Conservation (phyloP, 1,140 invertebrate species). For the Philopotamus ludificatus region DNA sequence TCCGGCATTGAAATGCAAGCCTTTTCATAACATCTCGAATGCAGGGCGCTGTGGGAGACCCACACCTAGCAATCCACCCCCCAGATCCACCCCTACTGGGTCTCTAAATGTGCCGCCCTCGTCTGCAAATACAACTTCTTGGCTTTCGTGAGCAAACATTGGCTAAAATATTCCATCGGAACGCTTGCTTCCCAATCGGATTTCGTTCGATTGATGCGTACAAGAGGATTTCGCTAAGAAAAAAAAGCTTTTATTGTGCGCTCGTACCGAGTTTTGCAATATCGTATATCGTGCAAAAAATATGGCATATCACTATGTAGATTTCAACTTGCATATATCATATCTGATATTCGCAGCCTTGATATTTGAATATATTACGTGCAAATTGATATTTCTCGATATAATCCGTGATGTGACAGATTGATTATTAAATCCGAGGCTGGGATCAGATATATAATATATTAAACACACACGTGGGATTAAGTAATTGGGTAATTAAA, state of each 20-base stretch:
- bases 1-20: slow-evolving; percentile 3
- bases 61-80: not conserved
- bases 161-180: not conserved
- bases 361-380: too few species aligned
- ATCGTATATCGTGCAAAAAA: not conserved
- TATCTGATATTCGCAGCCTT: too few species aligned
- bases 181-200: slow-evolving; percentile 2
- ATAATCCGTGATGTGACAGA: not conserved
- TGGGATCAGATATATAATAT: too few species aligned
- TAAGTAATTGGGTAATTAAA: too few species aligned
- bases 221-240: not conserved
- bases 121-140: not conserved
- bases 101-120: not conserved
- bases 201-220: not conserved
- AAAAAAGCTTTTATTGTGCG: not conserved
- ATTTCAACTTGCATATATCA: too few species aligned
- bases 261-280: not conserved
- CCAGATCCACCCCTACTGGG: not conserved
- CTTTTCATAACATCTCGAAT: slow-evolving; percentile 1
- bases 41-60: not conserved
- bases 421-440: not conserved
- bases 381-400: not conserved
- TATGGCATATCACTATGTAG: too few species aligned
- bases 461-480: too few species aligned
- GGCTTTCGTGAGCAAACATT: slow-evolving; percentile 1